Conservation (phyloP, 2,113 vertebrate genomes). For the Zosterops hypoxanthus region DNA sequence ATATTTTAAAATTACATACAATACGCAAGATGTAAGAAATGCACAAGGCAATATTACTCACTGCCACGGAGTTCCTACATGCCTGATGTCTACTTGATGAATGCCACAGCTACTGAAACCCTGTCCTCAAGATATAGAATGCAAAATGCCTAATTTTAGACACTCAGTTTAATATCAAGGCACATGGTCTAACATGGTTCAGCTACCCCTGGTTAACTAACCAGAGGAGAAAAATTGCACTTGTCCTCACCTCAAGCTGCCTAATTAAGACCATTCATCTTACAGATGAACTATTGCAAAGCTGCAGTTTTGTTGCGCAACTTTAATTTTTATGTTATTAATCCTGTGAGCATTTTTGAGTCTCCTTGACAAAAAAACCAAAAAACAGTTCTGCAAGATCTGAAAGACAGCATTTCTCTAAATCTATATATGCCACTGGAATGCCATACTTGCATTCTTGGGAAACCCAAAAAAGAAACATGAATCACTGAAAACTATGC, state of each 20-base stretch:
- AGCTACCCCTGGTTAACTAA: slow-evolving; percentile 59
- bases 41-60: slow-evolving; percentile 60
- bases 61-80: slow-evolving; percentile 49
- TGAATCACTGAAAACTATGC: background rate
- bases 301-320: background rate
- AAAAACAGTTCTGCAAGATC: background rate
- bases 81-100: slow-evolving; percentile 43
- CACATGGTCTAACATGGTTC: slow-evolving; percentile 57
- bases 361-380: background rate
- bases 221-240: slow-evolving; percentile 49
- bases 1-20: background rate
- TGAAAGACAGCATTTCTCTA: background rate
- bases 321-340: background rate
- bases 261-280: background rate
- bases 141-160: slow-evolving; percentile 79
- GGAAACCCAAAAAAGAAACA: slow-evolving; percentile 7
- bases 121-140: slow-evolving; percentile 63
- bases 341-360: background rate
- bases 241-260: background rate
- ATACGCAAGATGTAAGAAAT: background rate
- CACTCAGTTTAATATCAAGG: slow-evolving; percentile 60
- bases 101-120: slow-evolving; percentile 60
- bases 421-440: background rate
- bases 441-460: background rate
- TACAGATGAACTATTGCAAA: background rate